phyloP scores from a whole-genome alignment of 2,888 invertebrate genomes.

The Campaea margaritaria region DNA sequence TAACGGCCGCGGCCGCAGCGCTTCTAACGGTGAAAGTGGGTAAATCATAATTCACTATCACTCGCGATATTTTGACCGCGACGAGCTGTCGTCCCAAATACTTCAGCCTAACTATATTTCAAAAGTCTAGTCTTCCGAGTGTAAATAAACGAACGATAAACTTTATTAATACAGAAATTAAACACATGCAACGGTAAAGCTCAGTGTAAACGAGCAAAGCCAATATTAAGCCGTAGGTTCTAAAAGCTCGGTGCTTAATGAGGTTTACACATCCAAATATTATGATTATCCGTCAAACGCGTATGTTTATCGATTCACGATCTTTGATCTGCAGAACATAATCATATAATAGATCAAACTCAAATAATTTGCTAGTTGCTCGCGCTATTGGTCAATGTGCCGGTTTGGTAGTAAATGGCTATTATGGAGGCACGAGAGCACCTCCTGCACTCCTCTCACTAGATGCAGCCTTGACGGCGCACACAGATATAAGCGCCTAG shows the following conservation, averaged over 20 bases:
- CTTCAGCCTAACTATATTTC: not conserved
- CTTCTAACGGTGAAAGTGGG: conserved; percentile 19
- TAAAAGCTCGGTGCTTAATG: conserved; percentile 2
- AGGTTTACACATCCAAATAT: conserved; percentile 9
- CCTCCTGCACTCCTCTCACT: not conserved
- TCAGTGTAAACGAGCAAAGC: too few species aligned
- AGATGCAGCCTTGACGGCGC: not conserved
- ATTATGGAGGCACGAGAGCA: not conserved
- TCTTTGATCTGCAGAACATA: conserved; percentile 8
- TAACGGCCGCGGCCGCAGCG: not conserved
- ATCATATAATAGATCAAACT: not conserved
- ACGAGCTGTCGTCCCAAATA: not conserved
- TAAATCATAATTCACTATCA: not conserved
- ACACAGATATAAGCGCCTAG: not conserved
- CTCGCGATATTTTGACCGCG: conserved; percentile 8
- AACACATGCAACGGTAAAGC: not conserved
- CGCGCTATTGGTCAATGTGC: conserved; percentile 4
- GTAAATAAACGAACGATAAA: too few species aligned
- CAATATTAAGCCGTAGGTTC: not conserved
- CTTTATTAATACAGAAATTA: not conserved
- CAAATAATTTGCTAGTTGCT: not conserved
- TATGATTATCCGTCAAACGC: conserved; percentile 2
- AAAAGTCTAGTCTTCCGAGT: not conserved
- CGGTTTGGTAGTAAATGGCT: not conserved
- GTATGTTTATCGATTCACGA: conserved; percentile 9